Evolutionary conservation across 1,140 invertebrate species (phyloP), one percentile per base, ranked within the genome.

Genomic region (Lucilia sericata): DNA sequence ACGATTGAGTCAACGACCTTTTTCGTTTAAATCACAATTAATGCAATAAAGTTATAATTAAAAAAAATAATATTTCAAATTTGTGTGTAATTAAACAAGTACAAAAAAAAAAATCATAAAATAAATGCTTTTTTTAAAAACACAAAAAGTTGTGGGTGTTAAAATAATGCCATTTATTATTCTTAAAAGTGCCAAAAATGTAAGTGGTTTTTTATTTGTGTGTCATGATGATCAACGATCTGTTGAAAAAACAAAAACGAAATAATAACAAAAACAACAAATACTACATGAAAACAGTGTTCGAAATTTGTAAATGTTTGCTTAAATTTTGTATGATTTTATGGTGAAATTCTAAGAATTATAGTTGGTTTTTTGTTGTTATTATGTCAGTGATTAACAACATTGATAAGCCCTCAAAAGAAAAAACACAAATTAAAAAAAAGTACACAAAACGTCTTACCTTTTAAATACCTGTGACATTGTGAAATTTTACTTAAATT

Each of bases 141-240:
- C 14, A n/a, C 2, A 70, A 70, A 70, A 70, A 70, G 65, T 70
- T 70, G 65, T 70, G 65, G 65, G 65, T 70, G 65, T 70, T 70
- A 70, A 70, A 70, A 70, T 70, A 70, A 70, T 70, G 65, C n/a
- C 65, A 70, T 70, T 70, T 70, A 70, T 70, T 70, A 70, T 70
- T 70, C 65, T 70, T 70, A 70, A 70, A 70, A 70, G 65, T 70
- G 65, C 65, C 65, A 70, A 70, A 70, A 70, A 70, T 70, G 65
- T 70, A 70, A 70, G 65, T 70, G 65, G n/a, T 25, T 70, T 25
- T 70, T 70, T 65, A 7, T 65, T 21, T 13, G 17, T 70, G 21
- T 70, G 65, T 21, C 65, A 70, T 70, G 65, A 70, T 70, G 65
- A 70, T 70, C 65, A 70, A 21, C 65, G 65, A 25, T 21, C 19